Evolutionary conservation across 2,113 vertebrate species (phyloP).

Genomic region (Ophthalmolycus amberensis): DNA sequence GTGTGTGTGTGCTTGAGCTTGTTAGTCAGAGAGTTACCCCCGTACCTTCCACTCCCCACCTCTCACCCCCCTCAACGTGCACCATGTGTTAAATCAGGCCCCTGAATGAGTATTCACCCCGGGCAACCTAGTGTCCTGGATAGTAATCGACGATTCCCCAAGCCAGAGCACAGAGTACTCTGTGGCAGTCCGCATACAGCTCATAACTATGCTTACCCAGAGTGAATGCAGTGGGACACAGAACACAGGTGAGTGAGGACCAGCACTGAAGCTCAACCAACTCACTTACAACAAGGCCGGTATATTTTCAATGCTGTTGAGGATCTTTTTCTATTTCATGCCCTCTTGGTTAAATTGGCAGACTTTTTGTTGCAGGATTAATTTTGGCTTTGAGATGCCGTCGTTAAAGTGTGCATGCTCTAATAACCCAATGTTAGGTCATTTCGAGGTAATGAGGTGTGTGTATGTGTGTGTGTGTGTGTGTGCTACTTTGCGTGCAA

Average conservation of each 20-base stretch:
- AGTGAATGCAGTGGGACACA: constrained; percentile 74
- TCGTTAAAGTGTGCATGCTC: constrained; percentile 56
- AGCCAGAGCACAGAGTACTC: constrained; percentile 59
- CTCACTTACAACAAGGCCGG: constrained; percentile 1
- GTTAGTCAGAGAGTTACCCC: constrained; percentile 27
- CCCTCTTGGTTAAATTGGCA: constrained; percentile 21
- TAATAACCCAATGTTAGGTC: constrained; percentile 58
- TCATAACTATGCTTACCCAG: constrained; percentile 81
- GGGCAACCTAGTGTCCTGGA: constrained; percentile 69
- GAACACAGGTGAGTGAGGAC: constrained; percentile 83
- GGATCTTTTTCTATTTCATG: constrained; percentile 40
- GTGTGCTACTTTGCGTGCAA: constrained; percentile 37
- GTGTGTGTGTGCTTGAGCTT: constrained; percentile 6
- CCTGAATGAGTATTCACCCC: constrained; percentile 65
- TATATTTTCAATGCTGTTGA: constrained; percentile 8
- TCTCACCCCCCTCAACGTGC: constrained; percentile 25
- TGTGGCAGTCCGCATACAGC: constrained; percentile 40
- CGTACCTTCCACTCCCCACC: constrained; percentile 1
- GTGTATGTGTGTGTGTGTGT: constrained; percentile 39
- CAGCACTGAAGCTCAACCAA: constrained; percentile 5
- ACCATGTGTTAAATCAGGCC: constrained; percentile 53
- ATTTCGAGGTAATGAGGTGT: constrained; percentile 66
- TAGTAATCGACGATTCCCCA: constrained; percentile 68
- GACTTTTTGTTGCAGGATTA: constrained; percentile 43
- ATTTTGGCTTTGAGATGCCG: constrained; percentile 28